Evolutionary conservation across 2,797 vertebrate species (phyloP), one percentile per base, ranked within the genome.

Genomic region (Tauraco hartlaubi): DNA sequence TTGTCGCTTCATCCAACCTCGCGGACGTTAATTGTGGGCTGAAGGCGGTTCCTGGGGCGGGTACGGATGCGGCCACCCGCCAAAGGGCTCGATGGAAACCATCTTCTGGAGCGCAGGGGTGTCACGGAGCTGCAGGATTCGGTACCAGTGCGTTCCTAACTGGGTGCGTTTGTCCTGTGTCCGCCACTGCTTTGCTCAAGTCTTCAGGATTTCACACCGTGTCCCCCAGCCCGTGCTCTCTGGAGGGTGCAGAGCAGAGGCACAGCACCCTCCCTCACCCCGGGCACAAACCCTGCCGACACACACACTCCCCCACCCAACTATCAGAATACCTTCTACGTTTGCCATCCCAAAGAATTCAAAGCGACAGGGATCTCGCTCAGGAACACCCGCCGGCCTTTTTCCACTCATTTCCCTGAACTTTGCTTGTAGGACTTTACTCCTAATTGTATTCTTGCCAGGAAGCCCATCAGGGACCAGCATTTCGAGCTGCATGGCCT

Each of bases 171-270:
- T 35, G 37, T 21, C 25, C 55, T 6, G 3, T 5, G 6, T 2
- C 49, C 52, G 4, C 1, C 2, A n/a, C 35, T 39, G 54, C 48
- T 62, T 49, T 19, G 66, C 48, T 31, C 12, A 1, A 13, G 14
- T 6, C 49, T 51, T 33, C 0, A 0, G 56, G 56, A 18, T 58
- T 69, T 64, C 46, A 6, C 39, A 3, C 2, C 3, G 2, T 1
- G 9, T 46, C 20, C 66, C 56, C 37, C 43, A 17, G 62, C 25
- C 46, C 4, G 0, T 13, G 51, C 37, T 63, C 56, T 26, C 56
- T 2, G 7, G 20, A 37, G 22, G 46, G 46, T 21, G 39, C 25
- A 4, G 48, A 33, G 66, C 54, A 67, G 46, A 66, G 52, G 23
- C 46, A 61, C 48, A 28, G 66, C 41, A 46, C n/a, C 68, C 7